These are phyloP conservation scores for Melanchra persicariae DNA, from an alignment of 2,888 invertebrate species.

Conservation along the genomic window DNA sequence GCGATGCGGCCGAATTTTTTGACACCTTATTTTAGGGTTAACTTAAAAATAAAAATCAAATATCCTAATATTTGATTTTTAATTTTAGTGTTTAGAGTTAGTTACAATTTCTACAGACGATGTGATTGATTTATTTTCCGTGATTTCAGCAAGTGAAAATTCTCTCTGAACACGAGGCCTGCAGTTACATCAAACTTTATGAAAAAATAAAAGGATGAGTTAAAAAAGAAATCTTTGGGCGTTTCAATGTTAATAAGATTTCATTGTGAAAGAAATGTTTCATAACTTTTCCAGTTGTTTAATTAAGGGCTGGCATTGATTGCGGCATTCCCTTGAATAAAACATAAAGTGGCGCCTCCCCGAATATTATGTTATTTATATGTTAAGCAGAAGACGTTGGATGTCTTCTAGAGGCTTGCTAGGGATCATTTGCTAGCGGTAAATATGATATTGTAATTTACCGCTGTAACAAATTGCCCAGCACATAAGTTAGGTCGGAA, in stretches of 20 bases:
- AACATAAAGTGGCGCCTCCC: conserved; percentile 65
- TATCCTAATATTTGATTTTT: too few species aligned
- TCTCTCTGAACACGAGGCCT: background rate
- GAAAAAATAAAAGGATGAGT: background rate
- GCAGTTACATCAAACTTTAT: background rate
- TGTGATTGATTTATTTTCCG: background rate
- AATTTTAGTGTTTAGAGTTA: too few species aligned
- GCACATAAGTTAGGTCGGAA: conserved; percentile 27
- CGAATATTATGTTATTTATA: conserved; percentile 69
- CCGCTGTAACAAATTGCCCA: conserved; percentile 33
- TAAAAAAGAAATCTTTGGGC: conserved; percentile 24
- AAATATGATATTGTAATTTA: conserved; percentile 60
- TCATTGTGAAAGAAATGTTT: conserved; percentile 51
- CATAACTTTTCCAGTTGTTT: conserved; percentile 67
- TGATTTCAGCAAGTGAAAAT: background rate
- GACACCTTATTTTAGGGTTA: too few species aligned
- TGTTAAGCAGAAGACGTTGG: conserved; percentile 59
- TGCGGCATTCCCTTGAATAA: conserved; percentile 69
- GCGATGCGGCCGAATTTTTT: too few species aligned
- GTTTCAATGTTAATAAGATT: conserved; percentile 52
- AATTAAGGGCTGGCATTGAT: conserved; percentile 71
- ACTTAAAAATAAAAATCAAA: too few species aligned
- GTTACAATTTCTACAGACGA: background rate
- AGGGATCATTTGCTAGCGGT: conserved; percentile 43
- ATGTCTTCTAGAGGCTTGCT: conserved; percentile 38